Base-by-base conservation (phyloP, 2,888 invertebrate species). In the Biston stratarius region DNA sequence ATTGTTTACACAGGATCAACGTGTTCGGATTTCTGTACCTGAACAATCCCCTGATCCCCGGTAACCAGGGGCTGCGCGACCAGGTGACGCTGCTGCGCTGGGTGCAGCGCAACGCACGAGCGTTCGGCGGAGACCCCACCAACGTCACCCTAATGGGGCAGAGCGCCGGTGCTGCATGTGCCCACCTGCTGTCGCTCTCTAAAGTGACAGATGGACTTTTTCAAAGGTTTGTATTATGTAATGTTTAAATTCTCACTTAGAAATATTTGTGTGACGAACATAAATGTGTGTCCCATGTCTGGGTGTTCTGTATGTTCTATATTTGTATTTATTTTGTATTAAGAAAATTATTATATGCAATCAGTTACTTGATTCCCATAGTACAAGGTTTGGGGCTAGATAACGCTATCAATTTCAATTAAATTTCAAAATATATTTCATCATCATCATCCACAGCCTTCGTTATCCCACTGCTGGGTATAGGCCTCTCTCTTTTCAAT, bases 51-150 rank as follows among this genome's bases (percentile, higher is more conserved):
- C 74, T 80, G 63, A 76, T 92, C 7, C 94, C 94, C 33, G 94
- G 93, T n/a, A 94, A 94, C 83, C 86, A 86, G 63, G 94, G 91
- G 0, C 80, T 94, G n/a, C 87, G 93, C 1, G 94, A 94, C 75
- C 82, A 84, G 71, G 78, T 93, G 58, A 88, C 91, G 15, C 78
- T 93, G 64, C 83, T 94, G 70, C 82, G 81, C 42, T 94, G 94
- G 94, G 89, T 94, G 75, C 82, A 77, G 70, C 69, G 68, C 48
- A 94, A 94, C 74, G 91, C 89, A 6, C 69, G 70, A 0, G 59
- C 71, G n/a, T 94, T 94, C 70, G 93, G 94, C 3, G 94, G 93
- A 12, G 83, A 94, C 76, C 89, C 91, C 0, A 71, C 82, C 45
- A 80, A 88, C 61, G 86, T 94, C 64, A 94, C 94, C 0, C 64